Percentiles rank a stretch among this genome's conserved stretches.
Conservation (phyloP, 2,888 invertebrate species). For the Osmoderma eremita region DNA sequence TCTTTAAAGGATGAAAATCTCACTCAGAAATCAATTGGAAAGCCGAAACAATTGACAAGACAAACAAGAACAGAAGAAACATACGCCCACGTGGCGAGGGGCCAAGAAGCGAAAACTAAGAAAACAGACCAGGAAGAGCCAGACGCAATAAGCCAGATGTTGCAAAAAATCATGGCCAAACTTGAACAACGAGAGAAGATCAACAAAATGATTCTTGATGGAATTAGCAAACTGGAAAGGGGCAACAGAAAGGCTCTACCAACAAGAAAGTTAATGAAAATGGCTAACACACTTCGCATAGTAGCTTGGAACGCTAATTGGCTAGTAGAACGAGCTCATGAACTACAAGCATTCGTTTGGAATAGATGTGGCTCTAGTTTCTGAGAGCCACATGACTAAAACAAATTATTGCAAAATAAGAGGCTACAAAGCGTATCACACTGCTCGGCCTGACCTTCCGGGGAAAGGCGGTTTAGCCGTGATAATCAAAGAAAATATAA, state of each 20-base stretch:
- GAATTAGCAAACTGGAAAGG: no score
- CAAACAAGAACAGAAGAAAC: no score
- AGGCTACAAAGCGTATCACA: neutral
- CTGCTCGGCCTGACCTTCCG: neutral
- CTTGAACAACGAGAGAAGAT: no score
- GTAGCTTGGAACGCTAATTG: no score
- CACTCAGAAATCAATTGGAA: no score
- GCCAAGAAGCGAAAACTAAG: neutral
- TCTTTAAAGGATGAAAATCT: no score
- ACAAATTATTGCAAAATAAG: neutral
- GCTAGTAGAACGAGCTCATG: no score
- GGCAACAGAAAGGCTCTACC: no score
- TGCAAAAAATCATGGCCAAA: neutral
- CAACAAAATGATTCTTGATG: neutral
- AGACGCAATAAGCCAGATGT: neutral
- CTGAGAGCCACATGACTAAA: neutral
- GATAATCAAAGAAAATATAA: neutral
- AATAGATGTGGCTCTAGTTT: no score
- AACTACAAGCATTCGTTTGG: no score
- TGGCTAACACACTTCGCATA: no score
- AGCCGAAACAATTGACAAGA: no score
- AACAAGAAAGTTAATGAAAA: neutral
- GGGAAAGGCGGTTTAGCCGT: neutral
- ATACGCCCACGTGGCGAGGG: neutral
- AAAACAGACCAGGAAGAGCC: neutral